phyloP scores from a whole-genome alignment of 2,888 invertebrate species.

The Cephonodes hylas region DNA sequence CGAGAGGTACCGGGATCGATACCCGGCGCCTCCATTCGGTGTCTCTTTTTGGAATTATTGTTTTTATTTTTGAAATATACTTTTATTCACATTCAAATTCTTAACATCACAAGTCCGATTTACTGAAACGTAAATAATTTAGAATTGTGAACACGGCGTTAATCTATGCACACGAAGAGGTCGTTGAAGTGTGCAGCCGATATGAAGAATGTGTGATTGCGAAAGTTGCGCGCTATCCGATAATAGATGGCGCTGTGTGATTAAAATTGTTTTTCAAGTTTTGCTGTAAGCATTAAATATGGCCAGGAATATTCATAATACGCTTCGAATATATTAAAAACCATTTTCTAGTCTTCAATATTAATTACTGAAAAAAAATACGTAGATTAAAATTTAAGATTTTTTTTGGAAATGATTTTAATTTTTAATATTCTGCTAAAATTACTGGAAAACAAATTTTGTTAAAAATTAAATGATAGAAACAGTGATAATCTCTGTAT shows the following conservation, averaged over 20 bases:
- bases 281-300: background rate
- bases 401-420: too few relatives aligned
- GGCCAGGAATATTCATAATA: background rate
- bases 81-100: background rate
- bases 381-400: background rate
- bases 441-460: too few relatives aligned
- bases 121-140: background rate
- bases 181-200: constrained; percentile 27
- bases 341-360: background rate
- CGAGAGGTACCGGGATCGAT: constrained; percentile 82
- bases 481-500: too few relatives aligned
- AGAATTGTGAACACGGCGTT: background rate
- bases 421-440: too few relatives aligned
- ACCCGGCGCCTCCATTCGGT: constrained; percentile 77
- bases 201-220: constrained; percentile 22
- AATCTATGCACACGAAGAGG: background rate
- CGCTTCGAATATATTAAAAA: background rate
- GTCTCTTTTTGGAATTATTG: background rate
- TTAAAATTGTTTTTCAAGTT: constrained; percentile 6
- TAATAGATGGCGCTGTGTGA: constrained; percentile 33
- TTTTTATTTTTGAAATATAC: background rate
- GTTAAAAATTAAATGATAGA: too few relatives aligned
- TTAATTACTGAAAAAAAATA: background rate
- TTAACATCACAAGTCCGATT: background rate
- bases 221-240: constrained; percentile 29